phyloP scores from a whole-genome alignment of 2,113 vertebrate genomes.

The Ptilorrhoa leucosticta region DNA sequence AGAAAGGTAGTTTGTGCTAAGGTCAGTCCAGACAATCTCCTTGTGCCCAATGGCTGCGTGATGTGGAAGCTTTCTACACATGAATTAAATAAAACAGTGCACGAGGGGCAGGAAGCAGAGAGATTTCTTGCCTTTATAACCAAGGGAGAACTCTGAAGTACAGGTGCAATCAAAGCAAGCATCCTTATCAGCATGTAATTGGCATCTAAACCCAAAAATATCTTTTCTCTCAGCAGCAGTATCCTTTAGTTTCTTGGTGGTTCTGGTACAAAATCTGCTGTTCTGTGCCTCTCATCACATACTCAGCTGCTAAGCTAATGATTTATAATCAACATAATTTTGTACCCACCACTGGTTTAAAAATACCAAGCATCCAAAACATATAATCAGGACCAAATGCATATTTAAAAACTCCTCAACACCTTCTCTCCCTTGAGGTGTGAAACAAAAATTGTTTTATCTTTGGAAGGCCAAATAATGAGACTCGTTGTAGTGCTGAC shows the following conservation, averaged over 20 bases:
- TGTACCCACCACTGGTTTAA: background rate
- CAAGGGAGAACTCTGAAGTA: background rate
- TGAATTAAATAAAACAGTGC: background rate
- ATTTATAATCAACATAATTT: background rate
- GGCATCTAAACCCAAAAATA: background rate
- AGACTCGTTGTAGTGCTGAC: background rate
- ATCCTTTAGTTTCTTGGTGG: background rate
- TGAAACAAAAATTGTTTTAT: background rate
- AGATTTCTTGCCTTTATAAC: background rate
- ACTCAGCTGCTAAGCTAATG: background rate
- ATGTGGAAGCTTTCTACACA: background rate
- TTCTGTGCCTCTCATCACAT: background rate
- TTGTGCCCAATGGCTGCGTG: background rate
- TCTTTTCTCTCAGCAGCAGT: background rate
- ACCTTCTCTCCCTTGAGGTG: background rate
- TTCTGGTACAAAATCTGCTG: background rate
- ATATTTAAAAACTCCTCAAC: background rate
- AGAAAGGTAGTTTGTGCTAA: background rate
- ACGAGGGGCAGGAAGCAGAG: background rate
- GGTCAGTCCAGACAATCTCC: background rate
- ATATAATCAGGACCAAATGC: background rate
- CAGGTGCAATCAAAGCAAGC: background rate
- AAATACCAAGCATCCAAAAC: background rate
- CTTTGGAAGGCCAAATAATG: background rate
- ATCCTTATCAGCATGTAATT: background rate